Percentiles rank a stretch among this genome's conserved stretches.
Evolutionary conservation across 1,140 invertebrate species (phyloP).

Genomic region (Marisa cornuarietis): DNA sequence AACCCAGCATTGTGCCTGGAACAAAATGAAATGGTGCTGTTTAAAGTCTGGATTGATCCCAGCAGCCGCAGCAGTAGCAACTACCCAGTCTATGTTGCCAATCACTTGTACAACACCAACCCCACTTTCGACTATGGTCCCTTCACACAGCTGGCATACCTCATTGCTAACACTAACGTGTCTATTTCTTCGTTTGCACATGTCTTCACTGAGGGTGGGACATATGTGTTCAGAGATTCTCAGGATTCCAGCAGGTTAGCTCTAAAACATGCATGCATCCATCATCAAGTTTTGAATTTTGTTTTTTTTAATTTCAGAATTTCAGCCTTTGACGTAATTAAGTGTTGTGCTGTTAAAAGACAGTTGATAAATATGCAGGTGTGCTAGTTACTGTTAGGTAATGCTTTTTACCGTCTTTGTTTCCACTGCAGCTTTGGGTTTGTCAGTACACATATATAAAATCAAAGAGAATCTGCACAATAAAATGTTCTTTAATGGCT

Average conservation of each 20-base stretch:
- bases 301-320: no score
- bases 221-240: conserved; percentile 58
- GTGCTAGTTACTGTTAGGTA: no score
- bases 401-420: no score
- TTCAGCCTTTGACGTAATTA: no score
- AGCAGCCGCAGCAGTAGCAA: conserved; percentile 54
- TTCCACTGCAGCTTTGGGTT: no score
- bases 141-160: conserved; percentile 52
- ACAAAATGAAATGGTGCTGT: conserved; percentile 55
- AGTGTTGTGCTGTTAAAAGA: no score
- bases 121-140: conserved; percentile 60
- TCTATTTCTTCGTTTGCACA: conserved; percentile 54
- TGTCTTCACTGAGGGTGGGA: conserved; percentile 59
- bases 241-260: conserved; percentile 42
- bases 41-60: conserved; percentile 51
- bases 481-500: no score
- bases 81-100: conserved; percentile 59
- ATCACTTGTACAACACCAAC: conserved; percentile 62
- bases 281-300: no score
- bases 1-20: conserved; percentile 61
- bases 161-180: conserved; percentile 58
- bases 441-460: no score
- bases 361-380: no score
- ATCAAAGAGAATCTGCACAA: no score
- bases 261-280: no score